These are phyloP conservation scores for Labeo calbasu DNA, from an alignment of 2,797 vertebrate genomes.

Conservation along the genomic window DNA sequence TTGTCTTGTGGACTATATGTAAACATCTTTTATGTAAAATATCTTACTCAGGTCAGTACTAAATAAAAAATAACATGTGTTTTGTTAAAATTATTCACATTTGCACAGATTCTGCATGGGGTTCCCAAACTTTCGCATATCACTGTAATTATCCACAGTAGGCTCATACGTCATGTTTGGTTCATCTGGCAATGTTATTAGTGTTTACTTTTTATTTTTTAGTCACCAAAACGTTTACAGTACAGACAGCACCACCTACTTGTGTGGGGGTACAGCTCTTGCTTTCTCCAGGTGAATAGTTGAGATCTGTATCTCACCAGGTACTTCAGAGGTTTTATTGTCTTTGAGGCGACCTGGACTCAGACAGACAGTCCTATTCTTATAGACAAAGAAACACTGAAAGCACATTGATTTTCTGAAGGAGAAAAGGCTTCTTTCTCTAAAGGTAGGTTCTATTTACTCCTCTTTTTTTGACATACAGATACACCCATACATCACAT, in stretches of 20 bases:
- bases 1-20: too few relatives aligned
- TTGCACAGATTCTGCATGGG: too few relatives aligned
- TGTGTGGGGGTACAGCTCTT: constrained; percentile 5
- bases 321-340: constrained; percentile 16
- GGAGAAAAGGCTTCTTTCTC: constrained; percentile 31
- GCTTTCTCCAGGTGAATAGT: constrained; percentile 7
- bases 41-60: too few relatives aligned
- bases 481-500: constrained; percentile 5
- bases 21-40: too few relatives aligned
- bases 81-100: too few relatives aligned
- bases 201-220: background rate
- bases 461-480: constrained; percentile 15
- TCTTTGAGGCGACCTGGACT: constrained; percentile 7
- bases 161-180: background rate
- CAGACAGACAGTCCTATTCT: constrained; percentile 23
- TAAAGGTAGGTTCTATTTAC: background rate
- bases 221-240: background rate
- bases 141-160: background rate
- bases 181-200: background rate
- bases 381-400: constrained; percentile 22
- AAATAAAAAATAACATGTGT: too few relatives aligned
- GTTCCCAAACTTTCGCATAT: too few relatives aligned
- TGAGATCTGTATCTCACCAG: constrained; percentile 10
- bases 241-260: constrained; percentile 2
- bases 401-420: constrained; percentile 36